phyloP scores from a whole-genome alignment of 92 coral and sea anemone species.

The Bergia puertoricense region DNA sequence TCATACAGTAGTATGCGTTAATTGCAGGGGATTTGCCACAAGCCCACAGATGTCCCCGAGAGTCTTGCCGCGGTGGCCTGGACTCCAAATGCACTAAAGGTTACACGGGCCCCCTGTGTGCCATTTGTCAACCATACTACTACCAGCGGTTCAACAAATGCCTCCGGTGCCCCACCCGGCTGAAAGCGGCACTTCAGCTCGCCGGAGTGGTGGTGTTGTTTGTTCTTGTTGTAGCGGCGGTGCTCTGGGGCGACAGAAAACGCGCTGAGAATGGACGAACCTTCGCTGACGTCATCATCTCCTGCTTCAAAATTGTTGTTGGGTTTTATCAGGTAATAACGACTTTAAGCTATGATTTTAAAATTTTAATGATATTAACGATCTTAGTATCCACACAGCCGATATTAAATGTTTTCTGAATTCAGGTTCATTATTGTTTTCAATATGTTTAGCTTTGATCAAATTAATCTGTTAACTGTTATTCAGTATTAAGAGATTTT shows the following conservation, averaged over 20 bases:
- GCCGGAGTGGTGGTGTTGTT: constrained; percentile 52
- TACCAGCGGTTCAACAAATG: constrained; percentile 46
- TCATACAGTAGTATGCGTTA: neutral
- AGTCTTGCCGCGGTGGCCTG: constrained; percentile 46
- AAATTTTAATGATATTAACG: no score
- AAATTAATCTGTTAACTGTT: no score
- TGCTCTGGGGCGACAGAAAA: constrained; percentile 58
- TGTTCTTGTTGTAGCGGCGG: constrained; percentile 47
- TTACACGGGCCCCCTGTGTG: constrained; percentile 45
- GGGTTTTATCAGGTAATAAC: constrained; percentile 62
- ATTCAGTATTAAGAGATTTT: no score
- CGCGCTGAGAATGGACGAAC: constrained; percentile 56
- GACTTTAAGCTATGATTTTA: neutral
- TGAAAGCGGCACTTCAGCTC: constrained; percentile 26
- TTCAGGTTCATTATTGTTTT: no score
- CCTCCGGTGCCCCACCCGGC: constrained; percentile 35
- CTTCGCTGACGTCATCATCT: constrained; percentile 57
- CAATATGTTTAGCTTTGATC: no score
- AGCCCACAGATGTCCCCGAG: constrained; percentile 44
- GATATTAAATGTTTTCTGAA: no score
- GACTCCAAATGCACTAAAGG: constrained; percentile 42
- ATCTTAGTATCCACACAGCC: no score
- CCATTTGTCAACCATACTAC: constrained; percentile 34
- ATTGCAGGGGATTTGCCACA: constrained; percentile 18
- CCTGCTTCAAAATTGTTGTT: constrained; percentile 63